Percentiles rank a stretch among this genome's conserved stretches.
Evolutionary conservation across 2,888 invertebrate species (phyloP).

Genomic region (Oxyscelio sp.): DNA sequence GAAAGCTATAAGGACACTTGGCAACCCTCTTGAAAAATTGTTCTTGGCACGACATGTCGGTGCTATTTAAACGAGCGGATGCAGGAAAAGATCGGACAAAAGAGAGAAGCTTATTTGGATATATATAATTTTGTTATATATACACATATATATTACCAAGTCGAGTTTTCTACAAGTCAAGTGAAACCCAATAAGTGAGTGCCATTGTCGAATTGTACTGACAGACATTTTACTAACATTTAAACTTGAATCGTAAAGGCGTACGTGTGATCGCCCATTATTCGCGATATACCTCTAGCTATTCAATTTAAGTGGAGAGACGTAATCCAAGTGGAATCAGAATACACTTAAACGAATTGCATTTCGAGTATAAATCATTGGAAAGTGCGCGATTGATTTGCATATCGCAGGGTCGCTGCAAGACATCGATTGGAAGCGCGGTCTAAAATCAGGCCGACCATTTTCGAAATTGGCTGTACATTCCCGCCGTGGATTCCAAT

Average conservation of each 20-base stretch:
- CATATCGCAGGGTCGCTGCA: conserved; percentile 83
- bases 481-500: conserved; percentile 62
- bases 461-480: conserved; percentile 85
- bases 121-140: no score
- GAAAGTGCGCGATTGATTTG: conserved; percentile 87
- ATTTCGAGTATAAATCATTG: conserved; percentile 85
- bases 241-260: conserved; percentile 85
- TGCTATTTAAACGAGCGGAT: conserved; percentile 46
- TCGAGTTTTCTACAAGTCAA: conserved; percentile 88
- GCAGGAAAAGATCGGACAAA: conserved; percentile 59
- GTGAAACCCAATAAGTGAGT: conserved; percentile 85
- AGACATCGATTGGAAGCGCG: conserved; percentile 77
- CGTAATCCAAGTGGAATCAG: conserved; percentile 86
- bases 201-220: conserved; percentile 84
- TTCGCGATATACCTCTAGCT: conserved; percentile 71
- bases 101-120: conserved; percentile 66
- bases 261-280: conserved; percentile 74
- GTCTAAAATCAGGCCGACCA: conserved; percentile 84
- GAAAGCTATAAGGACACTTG: conserved; percentile 47
- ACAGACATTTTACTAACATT: conserved; percentile 87
- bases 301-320: conserved; percentile 79
- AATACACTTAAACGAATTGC: conserved; percentile 89
- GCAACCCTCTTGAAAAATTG: conserved; percentile 60
- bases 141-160: conserved; percentile 79
- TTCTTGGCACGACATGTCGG: conserved; percentile 67